phyloP scores from a whole-genome alignment of 2,888 invertebrate species.

The Junonia oenone region DNA sequence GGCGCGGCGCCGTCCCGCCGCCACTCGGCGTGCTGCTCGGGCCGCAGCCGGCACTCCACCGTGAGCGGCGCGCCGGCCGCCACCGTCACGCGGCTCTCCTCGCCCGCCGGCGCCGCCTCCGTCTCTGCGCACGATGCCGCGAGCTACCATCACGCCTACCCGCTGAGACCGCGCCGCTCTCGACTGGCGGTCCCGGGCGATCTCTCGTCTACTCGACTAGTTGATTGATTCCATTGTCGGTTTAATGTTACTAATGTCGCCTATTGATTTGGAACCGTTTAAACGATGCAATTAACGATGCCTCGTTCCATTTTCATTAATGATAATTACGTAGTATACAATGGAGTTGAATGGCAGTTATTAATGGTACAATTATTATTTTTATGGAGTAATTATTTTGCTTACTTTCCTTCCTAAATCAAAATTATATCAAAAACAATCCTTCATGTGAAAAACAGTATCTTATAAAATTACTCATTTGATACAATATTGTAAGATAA shows the following conservation, averaged over 20 bases:
- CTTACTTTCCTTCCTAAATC: neutral
- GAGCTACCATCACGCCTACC: constrained; percentile 6
- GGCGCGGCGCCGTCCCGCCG: constrained; percentile 45
- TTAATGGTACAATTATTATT: neutral
- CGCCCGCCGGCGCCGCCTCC: constrained; percentile 25
- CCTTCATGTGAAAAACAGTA: no score
- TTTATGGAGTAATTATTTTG: neutral
- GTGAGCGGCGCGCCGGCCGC: constrained; percentile 54
- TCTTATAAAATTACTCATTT: no score
- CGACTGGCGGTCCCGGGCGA: neutral
- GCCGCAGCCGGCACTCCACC: constrained; percentile 59
- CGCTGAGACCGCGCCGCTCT: neutral
- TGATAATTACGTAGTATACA: constrained; percentile 8
- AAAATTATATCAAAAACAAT: neutral
- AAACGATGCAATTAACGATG: constrained; percentile 9
- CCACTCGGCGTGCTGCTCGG: constrained; percentile 38
- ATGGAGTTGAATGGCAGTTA: neutral
- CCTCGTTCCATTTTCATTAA: constrained; percentile 20
- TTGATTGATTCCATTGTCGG: constrained; percentile 1
- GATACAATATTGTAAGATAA: no score
- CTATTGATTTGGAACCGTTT: constrained; percentile 20
- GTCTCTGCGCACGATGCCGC: constrained; percentile 18
- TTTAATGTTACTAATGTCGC: constrained; percentile 9
- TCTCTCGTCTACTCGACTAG: neutral
- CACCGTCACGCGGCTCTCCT: constrained; percentile 45